Percentiles rank a stretch among this genome's conserved stretches.
Evolutionary conservation across 2,797 vertebrate genomes (phyloP).

Genomic region (Galaxias olidus): DNA sequence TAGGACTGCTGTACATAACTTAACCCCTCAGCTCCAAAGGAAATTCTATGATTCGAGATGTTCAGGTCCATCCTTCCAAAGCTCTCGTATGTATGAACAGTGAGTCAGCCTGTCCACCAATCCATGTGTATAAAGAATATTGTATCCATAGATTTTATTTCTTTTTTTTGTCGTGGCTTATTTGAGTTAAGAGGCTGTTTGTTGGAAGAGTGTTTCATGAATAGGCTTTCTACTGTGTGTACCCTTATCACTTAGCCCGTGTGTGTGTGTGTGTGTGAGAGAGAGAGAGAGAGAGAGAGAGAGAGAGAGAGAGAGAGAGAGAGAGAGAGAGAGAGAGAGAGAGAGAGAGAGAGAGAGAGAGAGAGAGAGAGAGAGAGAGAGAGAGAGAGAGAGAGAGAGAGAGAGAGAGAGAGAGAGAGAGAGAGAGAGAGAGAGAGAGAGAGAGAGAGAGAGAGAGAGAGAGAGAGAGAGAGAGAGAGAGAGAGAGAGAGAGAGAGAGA

Average conservation of each 20-base stretch:
- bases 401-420: not conserved
- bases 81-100: not conserved
- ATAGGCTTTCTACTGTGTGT: too few species aligned
- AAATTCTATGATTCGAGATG: too few species aligned
- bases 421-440: not conserved
- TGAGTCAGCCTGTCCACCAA: not conserved
- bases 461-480: not conserved
- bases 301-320: not conserved
- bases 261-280: conserved; percentile 14
- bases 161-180: conserved; percentile 11
- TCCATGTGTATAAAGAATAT: not conserved
- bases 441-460: not conserved
- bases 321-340: not conserved
- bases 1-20: conserved; percentile 4
- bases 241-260: too few species aligned
- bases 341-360: not conserved
- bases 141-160: conserved; percentile 15
- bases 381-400: not conserved
- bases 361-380: not conserved
- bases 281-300: not conserved
- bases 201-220: too few species aligned
- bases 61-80: not conserved
- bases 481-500: not conserved
- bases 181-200: conserved; percentile 9
- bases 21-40: not conserved